Conservation (phyloP, 2,888 invertebrate genomes). For the Ornithoptera alexandrae region DNA sequence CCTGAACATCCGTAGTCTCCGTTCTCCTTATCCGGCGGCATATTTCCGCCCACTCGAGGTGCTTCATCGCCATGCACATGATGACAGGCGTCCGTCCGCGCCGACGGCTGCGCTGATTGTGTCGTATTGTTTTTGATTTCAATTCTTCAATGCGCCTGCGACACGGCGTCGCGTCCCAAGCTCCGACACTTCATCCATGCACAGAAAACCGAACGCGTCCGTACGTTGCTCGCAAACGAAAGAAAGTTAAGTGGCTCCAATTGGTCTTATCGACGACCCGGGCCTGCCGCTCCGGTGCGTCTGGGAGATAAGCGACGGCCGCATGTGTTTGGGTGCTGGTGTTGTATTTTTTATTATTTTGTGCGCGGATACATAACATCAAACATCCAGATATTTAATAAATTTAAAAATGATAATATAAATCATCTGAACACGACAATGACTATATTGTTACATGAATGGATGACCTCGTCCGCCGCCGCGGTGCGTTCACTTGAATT, state of each 20-base stretch:
- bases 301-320: constrained; percentile 18
- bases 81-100: constrained; percentile 34
- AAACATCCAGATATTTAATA: too few species aligned
- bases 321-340: constrained; percentile 4
- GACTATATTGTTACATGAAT: neutral
- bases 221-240: constrained; percentile 40
- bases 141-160: constrained; percentile 49
- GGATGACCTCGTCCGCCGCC: constrained; percentile 8
- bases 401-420: too few species aligned
- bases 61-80: constrained; percentile 71
- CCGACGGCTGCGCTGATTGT: constrained; percentile 41
- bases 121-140: constrained; percentile 32
- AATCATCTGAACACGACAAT: too few species aligned
- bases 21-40: constrained; percentile 56
- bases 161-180: constrained; percentile 49
- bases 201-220: constrained; percentile 46
- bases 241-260: constrained; percentile 42
- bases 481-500: constrained; percentile 11
- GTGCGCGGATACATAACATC: neutral
- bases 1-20: constrained; percentile 45
- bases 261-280: constrained; percentile 49
- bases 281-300: constrained; percentile 27
- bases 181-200: constrained; percentile 50
- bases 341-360: neutral
- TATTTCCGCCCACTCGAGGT: constrained; percentile 67